Conservation (phyloP, 2,113 vertebrate genomes). For the Mirza zaza region DNA sequence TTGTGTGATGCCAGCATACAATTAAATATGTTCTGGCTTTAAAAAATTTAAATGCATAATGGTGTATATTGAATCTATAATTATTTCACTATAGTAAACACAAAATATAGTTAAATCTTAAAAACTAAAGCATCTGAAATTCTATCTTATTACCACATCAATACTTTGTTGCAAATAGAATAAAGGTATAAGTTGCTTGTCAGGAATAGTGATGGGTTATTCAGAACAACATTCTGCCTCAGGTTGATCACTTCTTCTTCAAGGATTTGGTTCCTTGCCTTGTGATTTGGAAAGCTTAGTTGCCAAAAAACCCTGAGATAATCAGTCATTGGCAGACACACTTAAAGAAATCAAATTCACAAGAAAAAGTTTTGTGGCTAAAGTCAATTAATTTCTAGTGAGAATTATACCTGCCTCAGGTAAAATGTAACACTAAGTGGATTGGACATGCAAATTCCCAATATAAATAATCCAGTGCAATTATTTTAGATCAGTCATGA, state of each 20-base stretch:
- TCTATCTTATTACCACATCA: slow-evolving; percentile 23
- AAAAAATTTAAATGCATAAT: background rate
- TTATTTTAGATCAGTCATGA: slow-evolving; percentile 47
- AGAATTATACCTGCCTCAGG: background rate
- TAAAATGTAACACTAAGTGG: slow-evolving; percentile 60
- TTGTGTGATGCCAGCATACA: background rate
- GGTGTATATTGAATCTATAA: background rate
- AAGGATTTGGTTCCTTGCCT: background rate
- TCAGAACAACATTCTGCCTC: slow-evolving; percentile 3
- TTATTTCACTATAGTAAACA: slow-evolving; percentile 29
- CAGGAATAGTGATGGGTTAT: background rate
- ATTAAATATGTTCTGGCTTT: slow-evolving; percentile 14
- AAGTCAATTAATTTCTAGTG: slow-evolving; percentile 55
- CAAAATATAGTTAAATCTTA: background rate
- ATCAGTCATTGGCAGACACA: slow-evolving; percentile 35
- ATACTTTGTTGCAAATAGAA: background rate
- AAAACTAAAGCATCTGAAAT: slow-evolving; percentile 8
- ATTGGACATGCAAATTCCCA: slow-evolving; percentile 23
- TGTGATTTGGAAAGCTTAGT: background rate
- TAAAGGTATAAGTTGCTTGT: background rate
- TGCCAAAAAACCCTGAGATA: background rate
- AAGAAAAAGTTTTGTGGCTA: slow-evolving; percentile 47
- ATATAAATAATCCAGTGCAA: slow-evolving; percentile 50
- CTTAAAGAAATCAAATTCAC: background rate
- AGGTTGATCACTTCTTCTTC: background rate